Evolutionary conservation across 2,113 vertebrate species (phyloP).

Genomic region (Tenebrosternarchus preto): DNA sequence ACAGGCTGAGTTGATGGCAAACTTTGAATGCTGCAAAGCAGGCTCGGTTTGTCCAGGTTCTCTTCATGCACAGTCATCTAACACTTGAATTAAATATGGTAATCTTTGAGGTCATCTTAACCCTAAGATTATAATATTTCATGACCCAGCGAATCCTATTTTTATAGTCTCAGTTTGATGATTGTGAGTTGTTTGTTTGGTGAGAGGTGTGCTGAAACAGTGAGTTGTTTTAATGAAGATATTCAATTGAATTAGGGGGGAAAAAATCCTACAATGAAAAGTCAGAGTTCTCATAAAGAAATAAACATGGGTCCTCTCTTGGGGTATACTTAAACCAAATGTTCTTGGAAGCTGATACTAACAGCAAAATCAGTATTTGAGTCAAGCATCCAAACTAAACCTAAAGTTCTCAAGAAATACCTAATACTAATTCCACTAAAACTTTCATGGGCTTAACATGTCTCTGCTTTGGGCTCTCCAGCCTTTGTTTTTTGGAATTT

Average conservation of each 20-base stretch:
- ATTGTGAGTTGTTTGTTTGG: conserved; percentile 26
- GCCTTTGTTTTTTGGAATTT: conserved; percentile 9
- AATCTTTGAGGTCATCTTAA: not conserved
- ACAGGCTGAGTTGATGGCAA: conserved; percentile 17
- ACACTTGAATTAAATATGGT: not conserved
- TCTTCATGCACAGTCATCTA: not conserved
- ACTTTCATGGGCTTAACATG: not conserved
- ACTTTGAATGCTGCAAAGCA: not conserved
- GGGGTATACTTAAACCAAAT: conserved; percentile 20
- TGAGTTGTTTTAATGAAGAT: conserved; percentile 21
- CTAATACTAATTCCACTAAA: not conserved
- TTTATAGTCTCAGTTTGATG: not conserved
- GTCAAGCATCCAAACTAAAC: conserved; percentile 26
- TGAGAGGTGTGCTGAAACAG: conserved; percentile 1
- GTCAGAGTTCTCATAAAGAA: not conserved
- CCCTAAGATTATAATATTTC: not conserved
- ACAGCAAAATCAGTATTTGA: conserved; percentile 5
- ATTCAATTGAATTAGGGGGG: not conserved
- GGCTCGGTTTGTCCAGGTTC: conserved; percentile 12
- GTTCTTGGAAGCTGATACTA: conserved; percentile 23
- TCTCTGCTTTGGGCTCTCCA: not conserved
- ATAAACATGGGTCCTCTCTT: conserved; percentile 4
- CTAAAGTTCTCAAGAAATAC: conserved; percentile 4
- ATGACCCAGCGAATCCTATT: not conserved
- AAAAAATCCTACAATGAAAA: conserved; percentile 6